Evolutionary conservation across 2,113 vertebrate species (phyloP).

Genomic region (Hydrolagus affinis): DNA sequence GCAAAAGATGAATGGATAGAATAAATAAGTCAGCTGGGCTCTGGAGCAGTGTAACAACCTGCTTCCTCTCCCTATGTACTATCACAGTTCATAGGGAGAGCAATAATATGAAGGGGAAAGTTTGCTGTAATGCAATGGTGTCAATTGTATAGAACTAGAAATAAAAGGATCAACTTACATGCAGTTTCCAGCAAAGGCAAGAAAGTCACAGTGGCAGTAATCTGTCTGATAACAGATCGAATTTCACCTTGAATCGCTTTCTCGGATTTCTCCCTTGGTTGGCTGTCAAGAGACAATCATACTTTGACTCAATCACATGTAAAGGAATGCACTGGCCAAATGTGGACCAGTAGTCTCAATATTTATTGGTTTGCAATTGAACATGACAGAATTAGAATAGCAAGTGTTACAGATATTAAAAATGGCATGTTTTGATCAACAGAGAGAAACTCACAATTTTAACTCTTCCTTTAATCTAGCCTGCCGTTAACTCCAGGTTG

Average conservation of each 20-base stretch:
- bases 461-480: no score
- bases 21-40: neutral
- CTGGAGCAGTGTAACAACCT: neutral
- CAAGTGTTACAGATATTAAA: neutral
- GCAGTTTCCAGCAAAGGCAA: slow-evolving; percentile 80
- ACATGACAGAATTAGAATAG: neutral
- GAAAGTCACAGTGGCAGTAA: slow-evolving; percentile 90
- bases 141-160: neutral
- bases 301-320: slow-evolving; percentile 15
- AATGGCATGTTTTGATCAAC: no score
- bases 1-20: neutral
- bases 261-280: slow-evolving; percentile 79
- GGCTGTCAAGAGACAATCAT: slow-evolving; percentile 48
- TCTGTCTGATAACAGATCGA: slow-evolving; percentile 85
- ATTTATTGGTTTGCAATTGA: neutral
- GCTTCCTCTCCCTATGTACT: neutral
- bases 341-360: neutral
- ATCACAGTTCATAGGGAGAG: no score
- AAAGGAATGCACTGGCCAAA: neutral
- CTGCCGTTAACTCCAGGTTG: no score
- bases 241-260: slow-evolving; percentile 94
- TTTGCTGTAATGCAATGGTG: neutral
- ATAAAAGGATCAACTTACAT: slow-evolving; percentile 63
- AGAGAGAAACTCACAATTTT: no score
- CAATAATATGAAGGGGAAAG: neutral